These are phyloP conservation scores for Dolichoris vasculosae DNA, from an alignment of 1,140 invertebrate genomes.

Conservation along the genomic window DNA sequence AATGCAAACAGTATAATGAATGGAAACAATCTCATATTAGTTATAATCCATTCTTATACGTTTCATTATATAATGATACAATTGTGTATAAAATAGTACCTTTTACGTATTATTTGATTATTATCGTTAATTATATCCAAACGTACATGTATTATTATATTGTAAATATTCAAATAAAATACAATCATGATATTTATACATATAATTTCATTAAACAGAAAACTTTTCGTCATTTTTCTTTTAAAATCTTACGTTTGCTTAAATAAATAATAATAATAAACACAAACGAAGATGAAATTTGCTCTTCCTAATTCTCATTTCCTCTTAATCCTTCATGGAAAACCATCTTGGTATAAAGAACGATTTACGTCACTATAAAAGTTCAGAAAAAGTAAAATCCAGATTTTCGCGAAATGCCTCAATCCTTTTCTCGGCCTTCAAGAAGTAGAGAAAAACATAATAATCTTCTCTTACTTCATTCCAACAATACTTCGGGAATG, in stretches of 20 bases:
- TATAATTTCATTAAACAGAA: too few species aligned
- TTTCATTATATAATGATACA: too few species aligned
- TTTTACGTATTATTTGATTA: too few species aligned
- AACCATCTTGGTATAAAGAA: not conserved
- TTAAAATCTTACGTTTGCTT: not conserved
- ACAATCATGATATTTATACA: too few species aligned
- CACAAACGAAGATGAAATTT: not conserved
- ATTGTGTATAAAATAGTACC: too few species aligned
- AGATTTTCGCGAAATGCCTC: not conserved
- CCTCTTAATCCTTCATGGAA: conserved; percentile 1
- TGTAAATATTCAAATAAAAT: too few species aligned
- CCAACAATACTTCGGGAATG: conserved; percentile 15
- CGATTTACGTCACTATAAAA: conserved; percentile 10
- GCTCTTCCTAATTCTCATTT: not conserved
- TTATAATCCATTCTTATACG: too few species aligned
- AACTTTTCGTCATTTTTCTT: too few species aligned
- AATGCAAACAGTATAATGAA: too few species aligned
- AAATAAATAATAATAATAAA: not conserved
- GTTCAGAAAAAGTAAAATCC: not conserved
- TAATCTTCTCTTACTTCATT: not conserved
- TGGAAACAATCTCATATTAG: too few species aligned
- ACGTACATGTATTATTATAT: too few species aligned
- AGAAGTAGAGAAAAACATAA: conserved; percentile 22
- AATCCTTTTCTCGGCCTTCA: not conserved
- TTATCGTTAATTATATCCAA: too few species aligned